Evolutionary conservation across 1,140 invertebrate genomes (phyloP).

Genomic region (Cyphomyrmex costatus): DNA sequence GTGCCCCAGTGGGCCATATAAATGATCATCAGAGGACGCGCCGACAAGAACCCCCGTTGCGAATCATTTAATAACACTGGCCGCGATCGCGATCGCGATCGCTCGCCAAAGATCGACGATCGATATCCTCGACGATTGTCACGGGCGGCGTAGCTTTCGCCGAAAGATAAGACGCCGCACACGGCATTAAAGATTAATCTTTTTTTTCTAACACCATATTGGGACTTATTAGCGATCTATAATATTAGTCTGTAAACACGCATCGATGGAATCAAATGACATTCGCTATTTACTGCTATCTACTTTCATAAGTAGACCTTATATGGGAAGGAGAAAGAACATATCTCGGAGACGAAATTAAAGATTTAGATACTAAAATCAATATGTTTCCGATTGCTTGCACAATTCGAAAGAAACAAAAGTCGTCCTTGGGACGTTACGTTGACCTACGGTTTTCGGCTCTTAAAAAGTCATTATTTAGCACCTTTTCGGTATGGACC

Average conservation of each 20-base stretch:
- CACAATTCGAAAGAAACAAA: constrained; percentile 10
- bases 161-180: constrained; percentile 51
- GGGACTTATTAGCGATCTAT: constrained; percentile 22
- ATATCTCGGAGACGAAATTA: neutral
- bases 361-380: neutral
- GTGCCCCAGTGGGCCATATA: constrained; percentile 72
- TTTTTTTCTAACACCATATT: constrained; percentile 44
- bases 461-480: constrained; percentile 77
- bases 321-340: neutral
- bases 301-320: too few species aligned
- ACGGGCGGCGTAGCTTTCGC: constrained; percentile 47
- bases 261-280: neutral
- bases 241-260: neutral
- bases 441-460: constrained; percentile 47
- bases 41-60: constrained; percentile 76
- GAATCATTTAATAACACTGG: constrained; percentile 78
- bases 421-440: constrained; percentile 39
- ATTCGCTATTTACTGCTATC: constrained; percentile 19
- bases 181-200: constrained; percentile 13
- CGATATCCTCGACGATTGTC: constrained; percentile 53
- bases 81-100: constrained; percentile 73
- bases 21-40: constrained; percentile 74
- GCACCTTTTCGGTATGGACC: constrained; percentile 68
- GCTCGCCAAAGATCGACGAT: constrained; percentile 52
- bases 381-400: neutral